Conservation (phyloP, 2,888 invertebrate species). For the Orthonevra nobilis region DNA sequence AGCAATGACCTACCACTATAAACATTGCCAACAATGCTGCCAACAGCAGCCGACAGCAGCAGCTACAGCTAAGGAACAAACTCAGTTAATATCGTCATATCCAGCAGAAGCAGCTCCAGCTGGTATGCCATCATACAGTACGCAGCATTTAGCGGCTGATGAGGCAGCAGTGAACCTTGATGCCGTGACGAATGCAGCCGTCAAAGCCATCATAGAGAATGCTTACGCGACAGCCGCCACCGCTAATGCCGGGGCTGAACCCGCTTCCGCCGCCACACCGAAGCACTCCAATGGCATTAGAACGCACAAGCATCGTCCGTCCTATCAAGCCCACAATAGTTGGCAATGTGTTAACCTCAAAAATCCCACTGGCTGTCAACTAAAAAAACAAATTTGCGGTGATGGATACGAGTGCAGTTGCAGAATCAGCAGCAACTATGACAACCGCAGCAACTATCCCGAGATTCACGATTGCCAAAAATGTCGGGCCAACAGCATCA, state of each 20-base stretch:
- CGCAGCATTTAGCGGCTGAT: slow-evolving; percentile 38
- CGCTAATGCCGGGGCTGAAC: too few relatives aligned
- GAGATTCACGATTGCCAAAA: slow-evolving; percentile 66
- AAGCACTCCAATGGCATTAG: slow-evolving; percentile 47
- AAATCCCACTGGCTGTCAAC: slow-evolving; percentile 64
- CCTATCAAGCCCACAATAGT: slow-evolving; percentile 52
- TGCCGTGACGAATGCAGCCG: slow-evolving; percentile 50
- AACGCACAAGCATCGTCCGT: slow-evolving; percentile 21
- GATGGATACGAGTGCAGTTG: slow-evolving; percentile 55
- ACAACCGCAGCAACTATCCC: slow-evolving; percentile 63
- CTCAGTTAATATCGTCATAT: slow-evolving; percentile 53
- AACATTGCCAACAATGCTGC: slow-evolving; percentile 39
- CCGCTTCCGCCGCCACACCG: slow-evolving; percentile 43
- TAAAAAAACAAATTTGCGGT: slow-evolving; percentile 65
- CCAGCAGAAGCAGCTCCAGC: slow-evolving; percentile 9
- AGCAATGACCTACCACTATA: slow-evolving; percentile 52
- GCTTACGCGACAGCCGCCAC: slow-evolving; percentile 43
- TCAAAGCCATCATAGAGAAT: slow-evolving; percentile 60
- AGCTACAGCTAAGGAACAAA: slow-evolving; percentile 26
- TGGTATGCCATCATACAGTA: slow-evolving; percentile 10
- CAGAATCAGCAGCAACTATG: slow-evolving; percentile 28
- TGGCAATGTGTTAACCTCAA: slow-evolving; percentile 68
- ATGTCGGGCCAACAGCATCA: slow-evolving; percentile 63
- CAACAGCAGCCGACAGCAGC: slow-evolving; percentile 13
- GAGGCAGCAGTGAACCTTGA: slow-evolving; percentile 49